Evolutionary conservation across 2,797 vertebrate species (phyloP), one percentile per base, ranked within the genome.

Genomic region (Rhinoraja longicauda): DNA sequence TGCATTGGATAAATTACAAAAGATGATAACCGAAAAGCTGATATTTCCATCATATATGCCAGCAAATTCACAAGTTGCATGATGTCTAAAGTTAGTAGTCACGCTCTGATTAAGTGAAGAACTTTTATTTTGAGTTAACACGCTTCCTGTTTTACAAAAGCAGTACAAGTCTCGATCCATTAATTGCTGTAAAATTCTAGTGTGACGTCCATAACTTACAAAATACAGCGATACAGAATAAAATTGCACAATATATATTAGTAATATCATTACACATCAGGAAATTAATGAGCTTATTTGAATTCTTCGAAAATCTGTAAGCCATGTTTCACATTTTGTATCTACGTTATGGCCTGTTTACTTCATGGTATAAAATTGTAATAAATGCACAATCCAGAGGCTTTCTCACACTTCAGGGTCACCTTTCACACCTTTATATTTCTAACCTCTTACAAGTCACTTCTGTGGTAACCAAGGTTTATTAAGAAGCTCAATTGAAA

Each of bases 1-100:
- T 72, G 32, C 67, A 92, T 53, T 53, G 24, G 70, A 39, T 73
- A 92, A 73, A 92, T 92, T 91, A 91, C 62, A 91, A 91, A 91
- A 91, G 90, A 73, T 10, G 24, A 92, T n/a, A 12, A 92, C 90
- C 24, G 92, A 39, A 92, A 75, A 75, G 90, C 36, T 73, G 90
- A 73, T 67, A 91, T 91, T 91, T 91, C 67, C 36, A 73, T 24
- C 36, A 73, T 67, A 70, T 19, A 67, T 72, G 64, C 21, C 88
- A 70, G 3, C 67, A 32, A 73, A 73, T 73, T 72, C 32, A 26
- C 90, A 92, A 92, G 39, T 3, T 53, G 90, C 90, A 39, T 45
- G 67, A 73, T 91, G 67, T 73, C 70, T 91, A 26, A 72, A 45
- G 39, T 57, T 67, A 21, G 84, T 9, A 67, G 32, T 21, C n/a